Base-by-base conservation (phyloP, 2,113 vertebrate species). In the Notiomystis cincta region DNA sequence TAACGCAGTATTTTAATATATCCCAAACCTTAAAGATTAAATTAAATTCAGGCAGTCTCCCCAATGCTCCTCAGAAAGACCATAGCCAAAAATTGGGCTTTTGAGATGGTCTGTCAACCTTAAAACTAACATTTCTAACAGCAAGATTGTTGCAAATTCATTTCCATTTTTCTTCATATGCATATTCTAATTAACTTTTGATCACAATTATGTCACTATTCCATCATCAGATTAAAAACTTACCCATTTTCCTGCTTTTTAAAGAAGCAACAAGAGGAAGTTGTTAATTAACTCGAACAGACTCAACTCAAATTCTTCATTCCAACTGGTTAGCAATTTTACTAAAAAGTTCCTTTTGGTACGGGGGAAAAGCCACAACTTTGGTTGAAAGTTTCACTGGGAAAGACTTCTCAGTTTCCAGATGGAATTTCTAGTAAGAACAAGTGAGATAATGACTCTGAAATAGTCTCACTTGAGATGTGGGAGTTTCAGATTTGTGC, bases 401-500 rank as follows among this genome's bases (percentile, higher is more conserved):
- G 57, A 82, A 90, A 88, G 75, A 38, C 75, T 82, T 82, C 20
- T 57, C 11, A 42, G 82, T 45, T 95, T 82, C 91, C 86, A 95
- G 93, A 84, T 91, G 91, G 83, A 89, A 62, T 84, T 92, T 92
- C 91, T 82, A 56, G 86, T 66, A 65, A 62, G 69, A 90, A 44
- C 35, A 44, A 91, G 82, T 88, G 76, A 88, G 54, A 77, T 83
- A 58, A 89, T 71, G 35, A 45, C 40, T 82, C 90, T 70, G 80
- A 90, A 92, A 90, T 64, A 70, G 40, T 64, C 62, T 79, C n/a
- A 23, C 64, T 86, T 30, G 76, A 67, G 72, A 58, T 66, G 93
- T 94, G 77, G 96, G 96, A 67, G 94, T 92, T 89, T 81, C 51
- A 84, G 60, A 84, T 94, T 45, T 82, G 40, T 60, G 86, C 56